Percentiles rank a stretch among this genome's conserved stretches.
These are phyloP conservation scores for Calameuta idolon DNA, from an alignment of 2,888 invertebrate genomes.

Conservation along the genomic window DNA sequence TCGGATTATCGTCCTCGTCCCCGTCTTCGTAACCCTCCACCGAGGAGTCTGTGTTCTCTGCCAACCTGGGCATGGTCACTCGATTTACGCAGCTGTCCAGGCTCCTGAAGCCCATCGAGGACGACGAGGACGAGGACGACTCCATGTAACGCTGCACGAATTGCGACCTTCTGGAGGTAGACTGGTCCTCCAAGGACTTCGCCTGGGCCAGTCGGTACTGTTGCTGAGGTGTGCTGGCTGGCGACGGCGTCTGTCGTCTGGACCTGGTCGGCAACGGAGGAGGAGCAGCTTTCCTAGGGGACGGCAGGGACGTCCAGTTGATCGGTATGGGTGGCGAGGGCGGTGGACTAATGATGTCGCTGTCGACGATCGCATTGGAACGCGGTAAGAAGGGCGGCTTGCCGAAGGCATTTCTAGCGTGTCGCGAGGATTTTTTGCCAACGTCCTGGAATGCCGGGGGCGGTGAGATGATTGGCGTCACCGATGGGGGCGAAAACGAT, in stretches of 20 bases:
- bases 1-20: constrained; percentile 68
- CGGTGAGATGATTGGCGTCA: constrained; percentile 78
- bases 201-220: constrained; percentile 68
- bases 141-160: constrained; percentile 71
- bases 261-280: constrained; percentile 46
- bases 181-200: constrained; percentile 70
- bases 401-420: constrained; percentile 60
- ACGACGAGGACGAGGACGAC: constrained; percentile 71
- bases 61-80: constrained; percentile 69
- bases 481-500: constrained; percentile 73
- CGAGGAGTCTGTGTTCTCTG: constrained; percentile 71
- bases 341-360: constrained; percentile 70
- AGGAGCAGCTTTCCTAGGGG: constrained; percentile 41
- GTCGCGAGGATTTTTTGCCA: constrained; percentile 46
- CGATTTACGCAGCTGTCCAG: constrained; percentile 71
- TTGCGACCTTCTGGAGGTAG: constrained; percentile 70
- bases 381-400: constrained; percentile 70
- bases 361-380: constrained; percentile 70
- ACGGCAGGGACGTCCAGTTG: constrained; percentile 61
- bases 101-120: constrained; percentile 75
- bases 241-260: constrained; percentile 17
- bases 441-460: constrained; percentile 78
- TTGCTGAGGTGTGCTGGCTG: constrained; percentile 31
- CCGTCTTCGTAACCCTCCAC: constrained; percentile 71
- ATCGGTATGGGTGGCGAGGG: constrained; percentile 65